phyloP scores from a whole-genome alignment of 37 sponge, comb jelly and placozoan genomes.

The Halisarca cf. caerulea region DNA sequence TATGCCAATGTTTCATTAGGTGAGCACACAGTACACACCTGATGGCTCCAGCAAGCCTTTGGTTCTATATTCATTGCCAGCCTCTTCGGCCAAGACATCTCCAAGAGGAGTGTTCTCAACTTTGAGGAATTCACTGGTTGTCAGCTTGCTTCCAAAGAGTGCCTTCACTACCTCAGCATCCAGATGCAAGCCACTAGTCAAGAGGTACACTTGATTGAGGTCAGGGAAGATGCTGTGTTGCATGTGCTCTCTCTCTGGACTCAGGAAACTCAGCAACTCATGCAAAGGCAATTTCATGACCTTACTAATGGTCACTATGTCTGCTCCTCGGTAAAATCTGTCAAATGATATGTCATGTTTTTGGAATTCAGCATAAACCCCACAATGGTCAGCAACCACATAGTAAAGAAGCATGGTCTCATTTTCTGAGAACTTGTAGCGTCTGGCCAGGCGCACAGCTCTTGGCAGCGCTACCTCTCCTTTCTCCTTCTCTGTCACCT shows the following conservation, averaged over 20 bases:
- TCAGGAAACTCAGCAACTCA: not conserved
- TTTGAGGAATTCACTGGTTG: conserved; percentile 64
- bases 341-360: not conserved
- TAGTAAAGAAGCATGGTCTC: conserved; percentile 60
- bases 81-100: conserved; percentile 74
- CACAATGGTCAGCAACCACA: conserved; percentile 21
- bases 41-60: not conserved
- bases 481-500: conserved; percentile 53
- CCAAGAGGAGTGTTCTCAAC: conserved; percentile 78
- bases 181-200: conserved; percentile 42
- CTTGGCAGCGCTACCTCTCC: conserved; percentile 68
- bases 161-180: conserved; percentile 61
- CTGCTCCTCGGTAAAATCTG: not conserved
- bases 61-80: conserved; percentile 32
- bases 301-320: not conserved
- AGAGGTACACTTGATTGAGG: conserved; percentile 65
- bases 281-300: not conserved
- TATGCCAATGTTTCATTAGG: too few species aligned
- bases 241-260: not conserved
- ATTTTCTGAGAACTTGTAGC: conserved; percentile 52
- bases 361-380: not conserved
- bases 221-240: conserved; percentile 75
- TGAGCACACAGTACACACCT: too few species aligned
- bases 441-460: conserved; percentile 49
- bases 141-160: conserved; percentile 60